These are phyloP conservation scores for Zootermopsis nevadensis DNA, from an alignment of 2,888 invertebrate genomes.

Conservation along the genomic window DNA sequence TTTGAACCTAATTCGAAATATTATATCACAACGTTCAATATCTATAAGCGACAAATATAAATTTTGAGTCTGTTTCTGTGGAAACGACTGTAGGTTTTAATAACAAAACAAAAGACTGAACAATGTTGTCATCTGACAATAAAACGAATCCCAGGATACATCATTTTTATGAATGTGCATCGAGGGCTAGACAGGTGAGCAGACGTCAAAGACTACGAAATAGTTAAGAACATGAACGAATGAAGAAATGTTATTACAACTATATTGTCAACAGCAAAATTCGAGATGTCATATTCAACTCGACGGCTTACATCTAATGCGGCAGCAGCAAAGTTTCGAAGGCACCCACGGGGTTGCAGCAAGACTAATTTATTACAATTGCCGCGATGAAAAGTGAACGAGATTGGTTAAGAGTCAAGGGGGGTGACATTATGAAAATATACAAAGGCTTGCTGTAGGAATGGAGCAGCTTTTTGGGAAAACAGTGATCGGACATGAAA, in stretches of 20 bases:
- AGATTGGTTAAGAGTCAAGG: constrained; percentile 25
- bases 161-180: not conserved
- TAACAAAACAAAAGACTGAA: too few relatives aligned
- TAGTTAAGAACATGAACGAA: not conserved
- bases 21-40: too few relatives aligned
- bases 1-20: too few relatives aligned
- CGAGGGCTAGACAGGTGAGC: not conserved
- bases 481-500: constrained; percentile 46
- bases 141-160: not conserved
- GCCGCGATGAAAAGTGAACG: constrained; percentile 18
- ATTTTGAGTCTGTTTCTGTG: too few relatives aligned
- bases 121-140: too few relatives aligned
- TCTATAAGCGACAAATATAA: too few relatives aligned
- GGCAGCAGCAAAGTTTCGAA: not conserved
- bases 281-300: not conserved
- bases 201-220: not conserved
- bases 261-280: too few relatives aligned
- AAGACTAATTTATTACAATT: constrained; percentile 9
- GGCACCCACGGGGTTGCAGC: not conserved
- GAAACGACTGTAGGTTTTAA: too few relatives aligned
- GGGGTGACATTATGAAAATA: constrained; percentile 29
- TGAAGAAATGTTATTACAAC: too few relatives aligned
- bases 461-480: constrained; percentile 28
- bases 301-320: not conserved
- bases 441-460: not conserved